Evolutionary conservation across 2,113 vertebrate species (phyloP).

Genomic region (Sebastes schlegelii): DNA sequence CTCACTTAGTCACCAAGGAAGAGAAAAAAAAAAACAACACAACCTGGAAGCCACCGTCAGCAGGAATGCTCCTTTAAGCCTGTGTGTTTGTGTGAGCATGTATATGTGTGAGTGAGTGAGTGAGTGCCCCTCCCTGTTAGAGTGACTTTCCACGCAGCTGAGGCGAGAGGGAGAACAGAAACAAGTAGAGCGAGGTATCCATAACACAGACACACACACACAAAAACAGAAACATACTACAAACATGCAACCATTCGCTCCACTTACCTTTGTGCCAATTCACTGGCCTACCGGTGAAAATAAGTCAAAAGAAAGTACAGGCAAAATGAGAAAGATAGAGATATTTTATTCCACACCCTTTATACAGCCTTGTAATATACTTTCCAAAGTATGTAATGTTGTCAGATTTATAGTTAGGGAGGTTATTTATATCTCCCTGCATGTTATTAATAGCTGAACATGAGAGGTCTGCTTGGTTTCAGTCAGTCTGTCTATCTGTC

Average conservation of each 20-base stretch:
- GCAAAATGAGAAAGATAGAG: background rate
- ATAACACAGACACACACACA: conserved; percentile 31
- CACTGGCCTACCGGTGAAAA: background rate
- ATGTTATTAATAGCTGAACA: conserved; percentile 77
- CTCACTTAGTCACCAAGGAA: conserved; percentile 50
- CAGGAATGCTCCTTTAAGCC: conserved; percentile 33
- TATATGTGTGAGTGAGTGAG: conserved; percentile 18
- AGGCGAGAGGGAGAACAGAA: conserved; percentile 46
- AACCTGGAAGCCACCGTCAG: conserved; percentile 24
- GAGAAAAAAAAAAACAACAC: conserved; percentile 14
- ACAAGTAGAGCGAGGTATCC: conserved; percentile 40
- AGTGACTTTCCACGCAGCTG: conserved; percentile 59
- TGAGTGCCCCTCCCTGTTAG: conserved; percentile 57
- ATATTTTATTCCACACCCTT: conserved; percentile 27
- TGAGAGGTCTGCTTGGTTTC: conserved; percentile 60
- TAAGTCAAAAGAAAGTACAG: conserved; percentile 20
- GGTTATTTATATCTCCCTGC: conserved; percentile 58
- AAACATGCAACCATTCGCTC: conserved; percentile 26
- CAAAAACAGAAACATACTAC: conserved; percentile 17
- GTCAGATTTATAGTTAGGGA: conserved; percentile 45
- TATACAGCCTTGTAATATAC: conserved; percentile 11
- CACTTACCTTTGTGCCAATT: conserved; percentile 5
- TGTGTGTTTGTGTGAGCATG: conserved; percentile 26
- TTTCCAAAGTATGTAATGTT: conserved; percentile 30
- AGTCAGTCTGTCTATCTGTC: conserved; percentile 27